Base-by-base conservation (phyloP, 2,113 vertebrate genomes). In the Brevimyrus niger region DNA sequence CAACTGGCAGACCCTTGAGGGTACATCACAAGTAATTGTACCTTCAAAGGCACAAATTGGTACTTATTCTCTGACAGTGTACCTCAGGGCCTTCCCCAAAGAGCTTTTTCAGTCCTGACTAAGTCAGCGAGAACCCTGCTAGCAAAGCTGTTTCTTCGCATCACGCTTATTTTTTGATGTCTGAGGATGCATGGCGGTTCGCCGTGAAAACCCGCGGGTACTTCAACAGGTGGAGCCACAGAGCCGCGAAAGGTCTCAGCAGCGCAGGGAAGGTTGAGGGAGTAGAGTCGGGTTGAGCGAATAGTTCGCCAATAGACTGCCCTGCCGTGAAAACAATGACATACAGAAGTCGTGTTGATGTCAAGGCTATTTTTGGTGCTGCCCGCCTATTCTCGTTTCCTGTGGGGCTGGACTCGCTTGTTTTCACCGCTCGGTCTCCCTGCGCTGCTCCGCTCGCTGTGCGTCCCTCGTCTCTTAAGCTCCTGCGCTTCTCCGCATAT, bases 201-300 rank as follows among this genome's bases (percentile, higher is more conserved):
- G 35, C 73, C 0, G 31, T 42, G 73, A 80, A 42, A 35, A 80
- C 31, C 35, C 83, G 23, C 83, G 46, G 47, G n/a, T 80, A 51
- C 90, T 58, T 91, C 92, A 92, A 91, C 92, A 95, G 94, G 92
- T 94, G 94, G 94, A 94, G 94, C 94, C 91, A 92, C 93, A 91
- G 88, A 90, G 90, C 93, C 73, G 6, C 73, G 4, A 19, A 89
- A 88, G 35, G 48, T 47, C 31, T 48, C n/a, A 50, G 80, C 44
- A 27, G 83, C 46, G n/a, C 19, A 53, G 80, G 9, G 89, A 87
- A 88, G 90, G 90, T 88, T 27, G 61, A 92, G 91, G 90, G 90
- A 91, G 48, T 90, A 86, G 90, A 89, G 91, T 89, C 38, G 35
- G 53, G 44, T 44, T 88, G 87, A 58, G 35, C 58, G 58, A 11